Evolutionary conservation across 2,888 invertebrate species (phyloP).

Genomic region (Acleris laterana): DNA sequence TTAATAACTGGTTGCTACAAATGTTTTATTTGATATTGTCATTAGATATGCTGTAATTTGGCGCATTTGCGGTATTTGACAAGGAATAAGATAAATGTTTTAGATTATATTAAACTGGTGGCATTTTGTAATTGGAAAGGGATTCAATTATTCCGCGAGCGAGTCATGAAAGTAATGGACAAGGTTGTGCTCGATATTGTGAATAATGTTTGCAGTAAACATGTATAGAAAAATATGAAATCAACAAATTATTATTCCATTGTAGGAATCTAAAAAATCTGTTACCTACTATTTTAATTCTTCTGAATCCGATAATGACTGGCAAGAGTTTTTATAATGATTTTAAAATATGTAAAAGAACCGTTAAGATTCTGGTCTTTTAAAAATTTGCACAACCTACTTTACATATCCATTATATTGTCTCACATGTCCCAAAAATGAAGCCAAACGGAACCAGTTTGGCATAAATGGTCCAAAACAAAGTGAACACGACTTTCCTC

Average conservation of each 20-base stretch:
- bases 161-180: background rate
- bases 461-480: conserved; percentile 15
- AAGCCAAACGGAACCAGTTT: conserved; percentile 7
- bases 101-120: background rate
- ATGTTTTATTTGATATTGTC: conserved; percentile 5
- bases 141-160: background rate
- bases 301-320: too few species aligned
- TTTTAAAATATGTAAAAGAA: background rate
- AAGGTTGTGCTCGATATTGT: background rate
- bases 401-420: conserved; percentile 17
- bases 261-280: too few species aligned
- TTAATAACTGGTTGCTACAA: conserved; percentile 18
- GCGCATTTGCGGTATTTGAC: conserved; percentile 5
- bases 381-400: conserved; percentile 9
- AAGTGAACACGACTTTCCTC: conserved; percentile 26
- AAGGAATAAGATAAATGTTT: conserved; percentile 1
- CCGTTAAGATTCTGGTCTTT: background rate
- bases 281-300: too few species aligned
- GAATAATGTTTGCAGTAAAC: too few species aligned
- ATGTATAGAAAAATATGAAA: too few species aligned
- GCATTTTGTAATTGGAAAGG: conserved; percentile 1
- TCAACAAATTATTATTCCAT: too few species aligned
- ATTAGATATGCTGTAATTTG: conserved; percentile 7
- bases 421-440: conserved; percentile 15
- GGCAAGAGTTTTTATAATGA: too few species aligned